Conservation (phyloP, 2,113 vertebrate genomes). For the Hydropotes inermis region DNA sequence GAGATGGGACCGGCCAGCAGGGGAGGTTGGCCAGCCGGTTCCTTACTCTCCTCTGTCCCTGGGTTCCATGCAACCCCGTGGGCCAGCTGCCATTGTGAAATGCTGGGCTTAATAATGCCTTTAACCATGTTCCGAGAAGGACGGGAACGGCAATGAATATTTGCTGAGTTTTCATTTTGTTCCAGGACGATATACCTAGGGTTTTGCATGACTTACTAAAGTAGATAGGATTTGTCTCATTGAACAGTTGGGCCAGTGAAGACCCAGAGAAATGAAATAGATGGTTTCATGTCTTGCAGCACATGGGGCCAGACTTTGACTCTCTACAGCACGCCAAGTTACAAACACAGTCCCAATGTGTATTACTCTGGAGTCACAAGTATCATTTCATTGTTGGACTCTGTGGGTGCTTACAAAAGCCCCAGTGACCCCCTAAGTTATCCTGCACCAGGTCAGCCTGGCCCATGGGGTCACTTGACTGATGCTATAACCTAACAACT, state of each 20-base stretch:
- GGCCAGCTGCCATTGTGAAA: background rate
- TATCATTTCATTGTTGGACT: background rate
- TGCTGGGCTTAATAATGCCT: background rate
- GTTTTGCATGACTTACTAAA: conserved; percentile 20
- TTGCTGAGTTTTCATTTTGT: background rate
- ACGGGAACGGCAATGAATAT: background rate
- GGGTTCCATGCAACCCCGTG: background rate
- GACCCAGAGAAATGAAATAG: background rate
- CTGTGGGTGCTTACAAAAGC: background rate
- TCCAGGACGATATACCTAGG: background rate
- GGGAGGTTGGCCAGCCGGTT: background rate
- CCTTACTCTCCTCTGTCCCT: background rate
- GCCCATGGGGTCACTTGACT: background rate
- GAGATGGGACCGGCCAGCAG: background rate
- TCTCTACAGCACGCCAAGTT: background rate
- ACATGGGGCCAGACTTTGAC: background rate
- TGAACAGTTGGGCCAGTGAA: background rate
- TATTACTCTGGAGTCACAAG: background rate
- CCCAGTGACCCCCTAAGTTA: background rate
- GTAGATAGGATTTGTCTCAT: background rate
- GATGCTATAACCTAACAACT: background rate
- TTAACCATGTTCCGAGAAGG: background rate
- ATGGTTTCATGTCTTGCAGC: background rate
- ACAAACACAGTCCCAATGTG: background rate
- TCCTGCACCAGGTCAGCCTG: background rate